Evolutionary conservation across 1,140 invertebrate species (phyloP).

Genomic region (Melanaphis sacchari): DNA sequence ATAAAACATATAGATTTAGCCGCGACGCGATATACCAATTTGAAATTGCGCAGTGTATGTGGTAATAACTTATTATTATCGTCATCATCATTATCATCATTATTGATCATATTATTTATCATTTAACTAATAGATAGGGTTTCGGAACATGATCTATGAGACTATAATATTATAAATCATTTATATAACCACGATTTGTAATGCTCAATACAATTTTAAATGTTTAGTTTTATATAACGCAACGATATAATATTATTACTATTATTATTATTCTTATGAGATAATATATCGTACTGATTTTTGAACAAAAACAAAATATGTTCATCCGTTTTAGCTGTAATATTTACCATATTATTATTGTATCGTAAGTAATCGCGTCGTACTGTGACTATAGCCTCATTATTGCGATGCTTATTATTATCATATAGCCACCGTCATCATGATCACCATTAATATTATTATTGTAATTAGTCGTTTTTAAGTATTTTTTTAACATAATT

Average conservation of each 20-base stretch:
- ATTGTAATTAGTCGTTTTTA: neutral
- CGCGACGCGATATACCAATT: neutral
- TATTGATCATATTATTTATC: conserved; percentile 13
- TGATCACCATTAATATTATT: neutral
- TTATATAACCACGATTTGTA: conserved; percentile 45
- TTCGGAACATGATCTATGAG: conserved; percentile 51
- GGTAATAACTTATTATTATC: neutral
- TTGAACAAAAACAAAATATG: neutral
- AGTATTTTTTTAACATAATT: neutral
- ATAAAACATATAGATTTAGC: neutral
- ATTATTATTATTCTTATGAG: neutral
- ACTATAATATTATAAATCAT: conserved; percentile 31
- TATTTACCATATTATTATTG: neutral
- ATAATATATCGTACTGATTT: neutral
- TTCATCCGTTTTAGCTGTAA: neutral
- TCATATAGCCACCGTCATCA: neutral
- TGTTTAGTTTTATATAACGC: conserved; percentile 48
- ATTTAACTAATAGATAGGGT: conserved; percentile 5
- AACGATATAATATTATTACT: neutral
- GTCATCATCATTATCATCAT: neutral
- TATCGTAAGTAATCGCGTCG: neutral
- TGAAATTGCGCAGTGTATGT: neutral
- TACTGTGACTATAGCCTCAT: neutral
- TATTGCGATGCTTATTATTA: neutral
- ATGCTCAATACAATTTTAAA: conserved; percentile 53